Conservation (phyloP, 2,797 vertebrate species). For the Garrulus glandarius region DNA sequence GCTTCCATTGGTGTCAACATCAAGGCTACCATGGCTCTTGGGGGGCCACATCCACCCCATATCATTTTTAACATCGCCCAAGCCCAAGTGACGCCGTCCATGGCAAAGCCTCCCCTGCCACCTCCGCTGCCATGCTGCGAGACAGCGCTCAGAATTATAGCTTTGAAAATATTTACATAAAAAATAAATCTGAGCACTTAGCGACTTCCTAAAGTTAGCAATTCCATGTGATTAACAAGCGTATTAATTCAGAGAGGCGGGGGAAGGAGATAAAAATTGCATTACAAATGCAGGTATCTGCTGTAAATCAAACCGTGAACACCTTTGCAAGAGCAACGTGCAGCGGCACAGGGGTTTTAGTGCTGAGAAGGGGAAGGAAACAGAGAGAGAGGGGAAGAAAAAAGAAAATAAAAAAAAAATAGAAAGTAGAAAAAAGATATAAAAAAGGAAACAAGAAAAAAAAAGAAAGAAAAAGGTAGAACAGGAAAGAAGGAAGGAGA, state of each 20-base stretch:
- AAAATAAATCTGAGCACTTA: conserved; percentile 63
- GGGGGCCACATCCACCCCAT: background rate
- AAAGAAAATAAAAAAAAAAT: rapidly evolving
- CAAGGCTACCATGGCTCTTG: background rate
- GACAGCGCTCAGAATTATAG: conserved; percentile 16
- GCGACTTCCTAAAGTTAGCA: conserved; percentile 60
- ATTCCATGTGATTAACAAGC: conserved; percentile 65
- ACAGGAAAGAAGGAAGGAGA: background rate
- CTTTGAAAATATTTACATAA: conserved; percentile 68
- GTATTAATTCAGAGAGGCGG: conserved; percentile 36
- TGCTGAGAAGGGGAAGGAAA: background rate
- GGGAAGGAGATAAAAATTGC: conserved; percentile 49
- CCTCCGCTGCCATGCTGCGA: background rate
- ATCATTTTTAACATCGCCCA: background rate
- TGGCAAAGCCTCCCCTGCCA: background rate
- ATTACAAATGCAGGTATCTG: conserved; percentile 47
- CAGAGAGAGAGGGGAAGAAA: rapidly evolving
- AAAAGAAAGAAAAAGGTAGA: rapidly evolving
- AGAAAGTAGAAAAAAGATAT: rapidly evolving
- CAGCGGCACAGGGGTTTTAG: background rate
- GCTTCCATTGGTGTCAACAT: background rate
- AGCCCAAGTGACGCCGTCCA: rapidly evolving
- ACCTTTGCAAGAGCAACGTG: background rate
- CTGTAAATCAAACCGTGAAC: conserved; percentile 9
- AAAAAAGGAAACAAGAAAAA: too few species aligned